Base-by-base conservation (phyloP, 2,888 invertebrate genomes). In the Nysson spinosus region DNA sequence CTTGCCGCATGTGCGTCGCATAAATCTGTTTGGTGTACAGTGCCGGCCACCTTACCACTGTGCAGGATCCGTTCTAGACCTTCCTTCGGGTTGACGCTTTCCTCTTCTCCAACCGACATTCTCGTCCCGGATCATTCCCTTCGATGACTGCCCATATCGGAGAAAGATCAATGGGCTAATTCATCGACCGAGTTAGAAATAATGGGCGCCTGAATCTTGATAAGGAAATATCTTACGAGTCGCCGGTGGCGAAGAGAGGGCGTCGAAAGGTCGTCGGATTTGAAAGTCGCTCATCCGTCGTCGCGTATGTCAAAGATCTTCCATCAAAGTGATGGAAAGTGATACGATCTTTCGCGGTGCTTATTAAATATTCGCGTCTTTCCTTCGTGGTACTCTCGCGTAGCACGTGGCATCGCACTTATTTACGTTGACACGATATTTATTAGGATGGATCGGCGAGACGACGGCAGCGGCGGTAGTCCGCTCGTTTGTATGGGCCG, bases 391-490 rank as follows among this genome's bases (percentile, higher is more conserved):
- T 55, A 46, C 42, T 42, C 66, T 65, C 61, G 42, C 57, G 49
- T 63, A 72, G 71, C 78, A 75, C 78, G 76, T 62, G 62, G 77
- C 79, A 72, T 72, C 78, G 75, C 76, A 82, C 82, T 86, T 86
- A 86, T 87, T 86, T 86, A 86, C 83, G 86, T 83, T 85, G 86
- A 86, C 86, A 85, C 84, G 84, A 85, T 86, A 87, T 87, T 86
- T 86, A 87, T 87, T 86, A 86, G 86, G 82, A 86, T 82, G 85
- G 85, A 87, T 87, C 86, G 86, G 83, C 81, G 82, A 76, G 77
- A n/a, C n/a, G n/a, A n/a, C n/a, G n/a, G n/a, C n/a, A n/a, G n/a
- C n/a, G n/a, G 81, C 73, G 74, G 75, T 65, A 77, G 78, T 76
- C 78, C 76, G 74, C 75, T 78, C 78, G 76, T 80, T 83, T 75